Base-by-base conservation (phyloP, 1,140 invertebrate species). In the Fopius arisanus region DNA sequence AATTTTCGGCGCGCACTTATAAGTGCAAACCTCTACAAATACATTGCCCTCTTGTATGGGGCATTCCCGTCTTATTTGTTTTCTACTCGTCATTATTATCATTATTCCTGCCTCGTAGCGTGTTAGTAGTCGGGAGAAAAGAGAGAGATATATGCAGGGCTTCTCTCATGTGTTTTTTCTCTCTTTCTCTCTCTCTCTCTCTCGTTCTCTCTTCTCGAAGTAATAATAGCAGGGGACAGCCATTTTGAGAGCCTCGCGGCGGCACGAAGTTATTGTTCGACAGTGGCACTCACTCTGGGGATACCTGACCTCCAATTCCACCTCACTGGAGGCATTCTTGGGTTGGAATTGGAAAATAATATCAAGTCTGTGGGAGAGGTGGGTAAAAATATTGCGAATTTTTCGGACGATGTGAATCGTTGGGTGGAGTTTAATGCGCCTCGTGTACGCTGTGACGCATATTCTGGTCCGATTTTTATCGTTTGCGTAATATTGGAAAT, bases 171-270 rank as follows among this genome's bases (percentile, higher is more conserved):
- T 81, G 79, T 83, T 83, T 83, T 83, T 84, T 74, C 70, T n/a
- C n/a, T n/a, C n/a, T n/a, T n/a, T n/a, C n/a, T n/a, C n/a, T n/a
- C n/a, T n/a, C n/a, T n/a, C n/a, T n/a, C n/a, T n/a, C n/a, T n/a
- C n/a, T n/a, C n/a, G n/a, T n/a, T n/a, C n/a, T 51, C 59, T 72
- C 43, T 82, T 80, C 77, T 79, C 79, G 79, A 80, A 83, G 84
- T 86, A 87, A 87, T 87, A 87, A 87, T 87, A 87, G 84, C 85
- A 81, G 81, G 86, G 85, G 85, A 87, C 85, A 86, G 85, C 85
- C 85, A 87, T 87, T 87, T 87, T 87, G 85, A 86, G 84, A 84
- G 82, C 82, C 54, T 86, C 83, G 80, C 80, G 78, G 83, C 82
- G 82, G 85, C 77, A 82, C 84, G 81, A 84, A 86, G 84, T 87